These are phyloP conservation scores for Eulithis testata DNA, from an alignment of 2,888 invertebrate genomes.

Conservation along the genomic window DNA sequence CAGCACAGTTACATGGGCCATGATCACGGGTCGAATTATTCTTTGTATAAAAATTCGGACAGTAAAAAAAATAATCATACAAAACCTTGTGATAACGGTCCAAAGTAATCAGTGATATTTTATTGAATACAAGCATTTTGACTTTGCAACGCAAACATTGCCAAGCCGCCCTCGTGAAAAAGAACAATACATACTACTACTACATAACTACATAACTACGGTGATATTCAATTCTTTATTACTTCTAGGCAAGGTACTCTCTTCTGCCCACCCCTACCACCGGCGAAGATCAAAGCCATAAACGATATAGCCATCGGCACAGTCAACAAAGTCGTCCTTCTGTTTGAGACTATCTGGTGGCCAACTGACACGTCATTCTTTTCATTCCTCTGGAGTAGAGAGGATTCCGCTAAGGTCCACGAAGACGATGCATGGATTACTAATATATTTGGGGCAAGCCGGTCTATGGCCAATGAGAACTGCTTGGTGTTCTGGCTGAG, in stretches of 20 bases:
- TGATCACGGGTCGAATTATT: too few relatives aligned
- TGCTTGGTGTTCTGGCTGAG: conserved; percentile 20
- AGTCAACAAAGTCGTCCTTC: conserved; percentile 19
- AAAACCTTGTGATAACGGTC: too few relatives aligned
- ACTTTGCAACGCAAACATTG: too few relatives aligned
- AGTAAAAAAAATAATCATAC: too few relatives aligned
- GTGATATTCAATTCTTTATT: not conserved
- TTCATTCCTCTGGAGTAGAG: conserved; percentile 20
- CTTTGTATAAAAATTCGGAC: too few relatives aligned
- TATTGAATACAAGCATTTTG: too few relatives aligned
- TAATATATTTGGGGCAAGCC: conserved; percentile 17
- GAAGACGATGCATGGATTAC: conserved; percentile 23
- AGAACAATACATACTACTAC: too few relatives aligned
- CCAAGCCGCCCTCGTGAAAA: too few relatives aligned
- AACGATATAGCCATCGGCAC: conserved; percentile 21
- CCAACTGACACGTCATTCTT: conserved; percentile 5
- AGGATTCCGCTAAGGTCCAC: conserved; percentile 5
- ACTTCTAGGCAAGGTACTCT: conserved; percentile 18
- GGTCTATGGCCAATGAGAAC: conserved; percentile 23
- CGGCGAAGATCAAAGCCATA: conserved; percentile 13
- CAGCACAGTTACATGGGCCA: too few relatives aligned
- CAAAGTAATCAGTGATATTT: too few relatives aligned
- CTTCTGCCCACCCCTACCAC: conserved; percentile 17
- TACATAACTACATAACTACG: too few relatives aligned
- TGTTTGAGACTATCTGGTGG: conserved; percentile 24